Percentiles rank a stretch among this genome's conserved stretches.
These are phyloP conservation scores for Ichneumon xanthorius DNA, from an alignment of 2,888 invertebrate genomes.

Conservation along the genomic window DNA sequence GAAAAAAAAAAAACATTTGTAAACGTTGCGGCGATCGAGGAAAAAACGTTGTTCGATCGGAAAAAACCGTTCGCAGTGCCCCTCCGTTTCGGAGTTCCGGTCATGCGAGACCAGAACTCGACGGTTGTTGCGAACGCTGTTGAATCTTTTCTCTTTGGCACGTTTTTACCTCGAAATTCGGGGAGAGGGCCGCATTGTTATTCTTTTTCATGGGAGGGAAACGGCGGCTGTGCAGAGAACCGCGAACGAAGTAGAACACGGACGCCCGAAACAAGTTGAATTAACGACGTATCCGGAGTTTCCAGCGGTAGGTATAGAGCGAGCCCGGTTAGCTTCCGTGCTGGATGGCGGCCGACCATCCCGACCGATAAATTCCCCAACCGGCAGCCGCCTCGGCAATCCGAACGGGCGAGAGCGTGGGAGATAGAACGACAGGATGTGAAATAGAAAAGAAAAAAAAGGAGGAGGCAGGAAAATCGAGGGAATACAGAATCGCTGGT, in stretches of 20 bases:
- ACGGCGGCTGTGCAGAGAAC: conserved; percentile 45
- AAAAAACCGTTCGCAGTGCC: not conserved
- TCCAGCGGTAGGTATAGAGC: conserved; percentile 28
- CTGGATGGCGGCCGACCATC: conserved; percentile 14
- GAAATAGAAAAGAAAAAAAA: conserved; percentile 29
- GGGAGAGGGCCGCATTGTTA: conserved; percentile 18
- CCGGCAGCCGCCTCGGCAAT: conserved; percentile 34
- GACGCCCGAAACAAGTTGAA: conserved; percentile 68
- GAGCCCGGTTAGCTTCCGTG: conserved; percentile 35
- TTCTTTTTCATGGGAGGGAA: conserved; percentile 43
- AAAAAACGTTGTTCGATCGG: not conserved
- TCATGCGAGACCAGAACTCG: conserved; percentile 9
- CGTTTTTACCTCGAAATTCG: conserved; percentile 25
- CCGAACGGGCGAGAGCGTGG: conserved; percentile 34
- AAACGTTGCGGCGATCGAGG: not conserved
- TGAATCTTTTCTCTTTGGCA: conserved; percentile 24
- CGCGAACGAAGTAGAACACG: conserved; percentile 55
- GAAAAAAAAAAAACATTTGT: conserved; percentile 7
- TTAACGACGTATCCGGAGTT: conserved; percentile 67
- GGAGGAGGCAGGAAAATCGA: conserved; percentile 40
- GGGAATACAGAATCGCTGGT: conserved; percentile 45
- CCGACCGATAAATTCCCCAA: conserved; percentile 61
- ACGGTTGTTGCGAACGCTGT: not conserved
- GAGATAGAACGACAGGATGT: conserved; percentile 23
- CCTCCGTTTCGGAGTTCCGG: not conserved